Conservation (phyloP, 2,888 invertebrate genomes). For the Melipona bicolor region DNA sequence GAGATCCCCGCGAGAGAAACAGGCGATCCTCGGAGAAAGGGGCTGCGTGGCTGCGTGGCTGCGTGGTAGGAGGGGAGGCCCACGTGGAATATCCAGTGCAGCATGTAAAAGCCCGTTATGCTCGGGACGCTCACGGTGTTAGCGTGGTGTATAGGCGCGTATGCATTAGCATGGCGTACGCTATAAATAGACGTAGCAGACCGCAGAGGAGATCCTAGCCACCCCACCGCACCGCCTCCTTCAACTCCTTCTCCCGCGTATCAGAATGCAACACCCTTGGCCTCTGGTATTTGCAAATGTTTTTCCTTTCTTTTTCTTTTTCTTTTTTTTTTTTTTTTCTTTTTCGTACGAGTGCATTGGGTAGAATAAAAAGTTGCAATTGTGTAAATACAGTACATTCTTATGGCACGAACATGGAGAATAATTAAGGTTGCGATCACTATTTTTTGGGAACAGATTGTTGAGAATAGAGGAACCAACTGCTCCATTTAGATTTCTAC, state of each 20-base stretch:
- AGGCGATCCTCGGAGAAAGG: conserved; percentile 26
- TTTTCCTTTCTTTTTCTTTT: not conserved
- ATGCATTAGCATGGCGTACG: conserved; percentile 67
- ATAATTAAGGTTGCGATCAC: too few relatives aligned
- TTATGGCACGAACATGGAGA: too few relatives aligned
- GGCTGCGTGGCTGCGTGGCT: not conserved
- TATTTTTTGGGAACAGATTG: too few relatives aligned
- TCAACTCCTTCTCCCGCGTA: not conserved
- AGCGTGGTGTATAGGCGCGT: conserved; percentile 57
- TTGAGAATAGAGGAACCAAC: too few relatives aligned
- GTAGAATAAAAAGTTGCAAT: too few relatives aligned
- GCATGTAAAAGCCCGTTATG: conserved; percentile 74
- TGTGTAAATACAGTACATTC: too few relatives aligned
- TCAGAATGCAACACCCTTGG: conserved; percentile 14
- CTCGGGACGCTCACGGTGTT: conserved; percentile 51
- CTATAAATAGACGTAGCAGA: conserved; percentile 76
- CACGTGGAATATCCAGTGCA: conserved; percentile 69
- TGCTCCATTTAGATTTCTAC: too few relatives aligned
- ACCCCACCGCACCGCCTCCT: conserved; percentile 53
- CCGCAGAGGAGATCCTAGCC: conserved; percentile 70
- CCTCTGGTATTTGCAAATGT: not conserved
- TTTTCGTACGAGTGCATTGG: too few relatives aligned
- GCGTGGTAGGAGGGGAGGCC: not conserved
- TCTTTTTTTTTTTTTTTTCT: too few relatives aligned
- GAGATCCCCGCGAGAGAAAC: conserved; percentile 22